phyloP scores from a whole-genome alignment of 2,113 vertebrate species.

The Odontesthes bonariensis region DNA sequence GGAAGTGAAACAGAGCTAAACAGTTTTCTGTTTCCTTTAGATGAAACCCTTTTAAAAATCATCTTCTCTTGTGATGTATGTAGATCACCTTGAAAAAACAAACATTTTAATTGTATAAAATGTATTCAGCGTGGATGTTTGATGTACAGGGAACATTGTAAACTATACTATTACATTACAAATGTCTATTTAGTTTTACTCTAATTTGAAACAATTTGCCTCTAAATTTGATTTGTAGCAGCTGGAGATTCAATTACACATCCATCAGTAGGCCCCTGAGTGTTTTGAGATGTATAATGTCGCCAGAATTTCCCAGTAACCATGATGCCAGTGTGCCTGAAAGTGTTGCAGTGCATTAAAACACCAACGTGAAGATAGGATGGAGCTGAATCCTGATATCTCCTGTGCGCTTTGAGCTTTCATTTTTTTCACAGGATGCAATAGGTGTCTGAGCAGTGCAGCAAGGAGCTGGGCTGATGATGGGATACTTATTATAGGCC shows the following conservation, averaged over 20 bases:
- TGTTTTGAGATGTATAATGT: slow-evolving; percentile 21
- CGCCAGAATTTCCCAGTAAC: slow-evolving; percentile 35
- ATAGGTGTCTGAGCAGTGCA: slow-evolving; percentile 80
- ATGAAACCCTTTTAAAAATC: slow-evolving; percentile 8
- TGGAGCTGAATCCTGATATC: slow-evolving; percentile 68
- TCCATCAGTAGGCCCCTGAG: slow-evolving; percentile 20
- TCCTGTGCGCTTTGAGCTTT: slow-evolving; percentile 59
- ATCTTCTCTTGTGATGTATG: background rate
- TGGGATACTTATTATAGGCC: slow-evolving; percentile 80
- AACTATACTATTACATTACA: background rate
- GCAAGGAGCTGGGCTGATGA: slow-evolving; percentile 67
- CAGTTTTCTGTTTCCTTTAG: slow-evolving; percentile 12
- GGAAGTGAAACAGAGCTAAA: slow-evolving; percentile 3
- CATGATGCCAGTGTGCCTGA: slow-evolving; percentile 42
- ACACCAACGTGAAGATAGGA: slow-evolving; percentile 39
- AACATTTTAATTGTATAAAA: background rate
- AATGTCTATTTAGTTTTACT: slow-evolving; percentile 2
- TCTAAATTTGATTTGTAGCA: slow-evolving; percentile 31
- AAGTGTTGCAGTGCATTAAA: slow-evolving; percentile 53
- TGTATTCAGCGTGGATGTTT: background rate
- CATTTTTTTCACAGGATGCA: slow-evolving; percentile 72
- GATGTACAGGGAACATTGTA: background rate
- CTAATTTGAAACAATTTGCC: slow-evolving; percentile 14
- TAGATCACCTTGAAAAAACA: background rate
- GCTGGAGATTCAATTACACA: slow-evolving; percentile 23